Evolutionary conservation across 2,888 invertebrate genomes (phyloP), one percentile per base, ranked within the genome.

Genomic region (Dastarcus helophoroides): DNA sequence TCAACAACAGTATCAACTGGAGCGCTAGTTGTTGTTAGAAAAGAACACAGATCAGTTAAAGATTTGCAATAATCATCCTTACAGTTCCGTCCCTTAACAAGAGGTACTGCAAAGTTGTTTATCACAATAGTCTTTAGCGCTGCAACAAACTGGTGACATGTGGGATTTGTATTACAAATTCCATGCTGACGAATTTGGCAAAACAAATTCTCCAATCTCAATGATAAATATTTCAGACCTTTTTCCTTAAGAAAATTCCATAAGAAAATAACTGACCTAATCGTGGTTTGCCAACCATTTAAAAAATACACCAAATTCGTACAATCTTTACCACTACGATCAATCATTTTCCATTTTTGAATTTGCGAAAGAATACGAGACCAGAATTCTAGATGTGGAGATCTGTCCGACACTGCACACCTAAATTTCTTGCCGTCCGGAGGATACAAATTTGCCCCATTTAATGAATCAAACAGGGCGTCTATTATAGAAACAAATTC

Each of bases 341-440:
- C 14, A 3, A 13, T 2, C 3, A 13, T 11, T 15, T 14, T 2
- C 24, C 10, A 19, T 24, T 32, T 31, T 28, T 16, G 17, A 32
- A 29, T 24, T 8, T 24, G 12, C n/a, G 9, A 23, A 9, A 31
- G 22, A 4, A 26, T 26, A 10, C 30, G 2, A 3, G 22, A 14
- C 35, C 35, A 38, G 29, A 35, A 38, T 3, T 31, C 8, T 4
- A 35, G 10, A 27, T 37, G 32, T 10, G 22, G 24, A 4, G 35
- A 32, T n/a, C n/a, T 11, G 22, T 7, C 11, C n/a, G 19, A 19
- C 19, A 7, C 19, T 19, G 7, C 19, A 5, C 22, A 15, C 16
- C 24, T 14, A 30, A 16, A 26, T 19, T 26, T 22, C 29, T 32
- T 35, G 2, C 33, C 32, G 9, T 37, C 27, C 6, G 23, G 7